A percentile compares a stretch with the other conserved stretches of the same genome.
phyloP scores from a whole-genome alignment of 2,888 invertebrate species.

The Dastarcus helophoroides region DNA sequence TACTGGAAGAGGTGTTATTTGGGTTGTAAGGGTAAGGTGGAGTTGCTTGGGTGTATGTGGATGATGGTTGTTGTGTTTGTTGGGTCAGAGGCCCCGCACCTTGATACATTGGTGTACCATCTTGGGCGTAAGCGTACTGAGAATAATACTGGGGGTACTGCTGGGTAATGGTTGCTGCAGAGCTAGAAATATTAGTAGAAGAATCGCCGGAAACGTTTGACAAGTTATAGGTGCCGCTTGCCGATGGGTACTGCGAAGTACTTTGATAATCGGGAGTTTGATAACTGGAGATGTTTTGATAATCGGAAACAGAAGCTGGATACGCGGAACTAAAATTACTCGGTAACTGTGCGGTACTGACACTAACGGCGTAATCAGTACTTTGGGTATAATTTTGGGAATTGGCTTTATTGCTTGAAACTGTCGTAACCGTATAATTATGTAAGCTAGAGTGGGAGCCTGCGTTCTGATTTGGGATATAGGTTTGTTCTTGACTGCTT shows the following conservation, averaged over 20 bases:
- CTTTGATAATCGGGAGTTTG: neutral
- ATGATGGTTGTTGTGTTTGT: constrained; percentile 7
- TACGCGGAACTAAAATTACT: neutral
- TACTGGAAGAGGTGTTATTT: constrained; percentile 27
- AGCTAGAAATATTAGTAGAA: no score
- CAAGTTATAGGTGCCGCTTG: no score
- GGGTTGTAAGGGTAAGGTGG: constrained; percentile 11
- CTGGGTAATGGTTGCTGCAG: neutral
- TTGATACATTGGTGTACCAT: no score
- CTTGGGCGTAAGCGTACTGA: no score
- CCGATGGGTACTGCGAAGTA: neutral
- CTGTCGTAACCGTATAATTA: neutral
- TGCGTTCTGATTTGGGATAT: no score
- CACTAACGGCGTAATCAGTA: constrained; percentile 1
- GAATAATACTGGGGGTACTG: constrained; percentile 9
- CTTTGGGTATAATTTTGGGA: neutral
- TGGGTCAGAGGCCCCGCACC: constrained; percentile 6
- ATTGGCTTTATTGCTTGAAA: neutral
- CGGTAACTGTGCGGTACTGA: neutral
- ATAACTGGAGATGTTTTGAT: neutral
- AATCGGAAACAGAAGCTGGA: neutral
- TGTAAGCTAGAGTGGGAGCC: no score
- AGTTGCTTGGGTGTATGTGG: constrained; percentile 16
- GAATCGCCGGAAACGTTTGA: neutral
- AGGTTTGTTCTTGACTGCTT: no score